phyloP scores from a whole-genome alignment of 2,797 vertebrate genomes.

The Pogoniulus pusillus region DNA sequence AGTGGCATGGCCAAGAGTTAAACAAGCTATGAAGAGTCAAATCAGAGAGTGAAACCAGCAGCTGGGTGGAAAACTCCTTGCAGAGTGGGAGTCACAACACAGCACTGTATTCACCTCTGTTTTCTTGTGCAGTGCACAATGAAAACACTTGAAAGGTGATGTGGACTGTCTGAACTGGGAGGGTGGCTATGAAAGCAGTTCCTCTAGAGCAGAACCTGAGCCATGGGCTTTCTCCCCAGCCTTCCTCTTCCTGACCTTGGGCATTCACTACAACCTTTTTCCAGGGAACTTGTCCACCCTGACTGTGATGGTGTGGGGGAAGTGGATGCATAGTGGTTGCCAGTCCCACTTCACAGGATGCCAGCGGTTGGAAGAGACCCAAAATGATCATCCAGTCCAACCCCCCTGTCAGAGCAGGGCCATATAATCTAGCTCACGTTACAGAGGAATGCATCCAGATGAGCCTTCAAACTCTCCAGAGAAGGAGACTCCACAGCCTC shows the following conservation, averaged over 20 bases:
- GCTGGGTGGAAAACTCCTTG: neutral
- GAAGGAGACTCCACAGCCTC: too few species aligned
- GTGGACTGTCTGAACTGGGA: fast-evolving
- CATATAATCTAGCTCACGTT: too few species aligned
- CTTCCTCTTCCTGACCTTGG: fast-evolving
- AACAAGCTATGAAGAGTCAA: fast-evolving
- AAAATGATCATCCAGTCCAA: too few species aligned
- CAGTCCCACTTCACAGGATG: neutral
- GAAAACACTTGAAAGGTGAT: fast-evolving
- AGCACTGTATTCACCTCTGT: fast-evolving
- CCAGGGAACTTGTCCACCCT: neutral
- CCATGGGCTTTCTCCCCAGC: neutral
- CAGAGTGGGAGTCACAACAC: neutral
- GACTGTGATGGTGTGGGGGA: fast-evolving
- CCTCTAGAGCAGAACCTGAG: fast-evolving
- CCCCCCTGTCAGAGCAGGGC: too few species aligned
- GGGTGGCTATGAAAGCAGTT: fast-evolving
- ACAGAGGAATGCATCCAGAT: too few species aligned
- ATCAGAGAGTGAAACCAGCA: fast-evolving
- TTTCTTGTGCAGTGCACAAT: fast-evolving
- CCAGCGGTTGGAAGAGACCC: too few species aligned
- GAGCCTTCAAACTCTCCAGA: too few species aligned
- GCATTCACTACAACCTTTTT: fast-evolving
- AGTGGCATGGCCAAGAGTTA: fast-evolving
- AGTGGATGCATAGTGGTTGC: fast-evolving